Conservation (phyloP, 92 coral and sea anemone genomes). For the Montipora capitata region DNA sequence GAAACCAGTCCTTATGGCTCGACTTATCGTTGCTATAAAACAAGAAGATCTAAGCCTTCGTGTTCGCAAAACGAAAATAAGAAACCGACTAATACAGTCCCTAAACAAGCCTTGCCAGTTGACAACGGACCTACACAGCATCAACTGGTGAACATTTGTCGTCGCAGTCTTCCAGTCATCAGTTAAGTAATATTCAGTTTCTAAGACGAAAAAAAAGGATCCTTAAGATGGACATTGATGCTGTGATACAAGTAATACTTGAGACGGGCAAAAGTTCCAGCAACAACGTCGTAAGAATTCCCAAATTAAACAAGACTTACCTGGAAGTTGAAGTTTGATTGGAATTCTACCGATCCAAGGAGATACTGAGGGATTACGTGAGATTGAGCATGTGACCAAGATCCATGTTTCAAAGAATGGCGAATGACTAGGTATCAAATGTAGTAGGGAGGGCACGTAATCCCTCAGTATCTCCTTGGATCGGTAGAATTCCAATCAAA, state of each 20-base stretch:
- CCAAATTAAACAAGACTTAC: too few species aligned
- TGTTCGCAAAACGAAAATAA: neutral
- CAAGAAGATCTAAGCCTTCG: slow-evolving; percentile 16
- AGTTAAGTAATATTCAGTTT: slow-evolving; percentile 12
- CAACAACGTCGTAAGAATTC: neutral
- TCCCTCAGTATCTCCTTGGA: too few species aligned
- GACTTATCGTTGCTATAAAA: slow-evolving; percentile 19
- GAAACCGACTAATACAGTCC: too few species aligned
- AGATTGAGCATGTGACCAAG: too few species aligned
- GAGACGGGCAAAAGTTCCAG: slow-evolving; percentile 11
- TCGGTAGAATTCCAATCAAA: too few species aligned
- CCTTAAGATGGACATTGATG: slow-evolving; percentile 23
- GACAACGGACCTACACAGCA: neutral
- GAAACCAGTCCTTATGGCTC: slow-evolving; percentile 22
- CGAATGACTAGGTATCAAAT: too few species aligned
- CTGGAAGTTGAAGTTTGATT: too few species aligned
- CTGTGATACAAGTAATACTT: slow-evolving; percentile 20
- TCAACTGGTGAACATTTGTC: neutral
- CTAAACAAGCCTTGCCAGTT: neutral
- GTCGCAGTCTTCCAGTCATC: neutral
- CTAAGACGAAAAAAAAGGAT: slow-evolving; percentile 22
- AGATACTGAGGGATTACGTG: too few species aligned
- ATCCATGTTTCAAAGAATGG: too few species aligned
- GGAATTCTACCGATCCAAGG: too few species aligned
- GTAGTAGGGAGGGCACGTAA: too few species aligned